Evolutionary conservation across 2,888 invertebrate genomes (phyloP), one percentile per base, ranked within the genome.

Genomic region (Plagodis pulveraria): DNA sequence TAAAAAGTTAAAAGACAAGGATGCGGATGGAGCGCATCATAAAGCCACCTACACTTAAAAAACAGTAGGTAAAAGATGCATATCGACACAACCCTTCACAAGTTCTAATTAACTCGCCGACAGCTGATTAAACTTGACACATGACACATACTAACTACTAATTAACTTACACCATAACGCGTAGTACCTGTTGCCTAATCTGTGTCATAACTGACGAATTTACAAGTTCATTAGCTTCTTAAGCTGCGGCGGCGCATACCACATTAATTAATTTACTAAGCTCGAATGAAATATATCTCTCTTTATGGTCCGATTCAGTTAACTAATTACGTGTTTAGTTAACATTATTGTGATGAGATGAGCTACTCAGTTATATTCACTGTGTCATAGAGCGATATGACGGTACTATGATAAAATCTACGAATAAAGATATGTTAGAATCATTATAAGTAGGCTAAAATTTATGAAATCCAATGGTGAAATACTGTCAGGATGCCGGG

Each of bases 291-390:
- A 52, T 56, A 69, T 65, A 32, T 53, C 63, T 60, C 65, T 67
- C 66, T 67, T 66, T 63, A 62, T 49, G 62, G 54, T 56, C 56
- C 58, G 63, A 63, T 66, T 66, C 65, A 61, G 63, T 67, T 68
- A 60, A 66, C 59, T 66, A 63, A 66, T 68, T 63, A 62, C 43
- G 48, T 54, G 63, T 56, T 67, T 50, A 61, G 58, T 61, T 59
- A 50, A 47, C 51, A 52, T 46, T 47, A 38, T 22, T 1, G 22
- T 22, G 22, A 2, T 35, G 50, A 41, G 60, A 58, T 57, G 54
- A 45, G 45, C 22, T 48, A 48, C 42, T 52, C 22, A 49, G 55
- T 54, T 36, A 11, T 57, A 52, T 58, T 62, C 50, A 56, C 6
- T 48, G 12, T 41, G 41, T 53, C 9, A 36, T n/a, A 48, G 40